Conservation (phyloP, 2,113 vertebrate genomes). For the Pedionomus torquatus region DNA sequence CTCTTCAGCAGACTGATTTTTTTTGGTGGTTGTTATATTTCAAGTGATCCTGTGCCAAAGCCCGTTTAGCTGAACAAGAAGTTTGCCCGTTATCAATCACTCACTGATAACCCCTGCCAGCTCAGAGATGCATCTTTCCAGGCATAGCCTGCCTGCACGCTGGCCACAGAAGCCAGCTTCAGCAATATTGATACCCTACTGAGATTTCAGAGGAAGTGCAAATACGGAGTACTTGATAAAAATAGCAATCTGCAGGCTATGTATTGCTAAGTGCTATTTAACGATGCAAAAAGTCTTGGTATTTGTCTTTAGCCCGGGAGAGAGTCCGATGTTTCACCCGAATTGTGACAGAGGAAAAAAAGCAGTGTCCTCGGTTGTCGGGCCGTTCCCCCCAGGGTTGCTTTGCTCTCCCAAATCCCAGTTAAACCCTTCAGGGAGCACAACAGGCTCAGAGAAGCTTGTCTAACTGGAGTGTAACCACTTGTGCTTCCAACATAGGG, state of each 20-base stretch:
- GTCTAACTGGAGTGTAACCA: neutral
- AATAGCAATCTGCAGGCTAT: slow-evolving; percentile 11
- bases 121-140: slow-evolving; percentile 24
- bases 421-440: neutral
- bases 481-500: neutral
- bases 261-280: slow-evolving; percentile 17
- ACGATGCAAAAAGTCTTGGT: neutral
- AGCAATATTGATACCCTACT: neutral
- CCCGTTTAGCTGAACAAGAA: slow-evolving; percentile 38
- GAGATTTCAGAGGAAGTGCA: slow-evolving; percentile 37
- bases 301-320: neutral
- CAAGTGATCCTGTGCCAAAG: slow-evolving; percentile 13
- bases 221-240: slow-evolving; percentile 8
- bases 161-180: neutral
- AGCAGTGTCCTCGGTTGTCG: neutral
- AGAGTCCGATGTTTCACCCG: neutral
- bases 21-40: neutral
- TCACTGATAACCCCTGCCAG: neutral
- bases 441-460: neutral
- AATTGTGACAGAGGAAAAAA: neutral
- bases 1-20: neutral
- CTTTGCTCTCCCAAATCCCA: neutral
- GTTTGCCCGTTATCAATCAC: slow-evolving; percentile 36
- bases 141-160: neutral
- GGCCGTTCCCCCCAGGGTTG: neutral